phyloP scores from a whole-genome alignment of 2,888 invertebrate species.

The Agrotis clavis region DNA sequence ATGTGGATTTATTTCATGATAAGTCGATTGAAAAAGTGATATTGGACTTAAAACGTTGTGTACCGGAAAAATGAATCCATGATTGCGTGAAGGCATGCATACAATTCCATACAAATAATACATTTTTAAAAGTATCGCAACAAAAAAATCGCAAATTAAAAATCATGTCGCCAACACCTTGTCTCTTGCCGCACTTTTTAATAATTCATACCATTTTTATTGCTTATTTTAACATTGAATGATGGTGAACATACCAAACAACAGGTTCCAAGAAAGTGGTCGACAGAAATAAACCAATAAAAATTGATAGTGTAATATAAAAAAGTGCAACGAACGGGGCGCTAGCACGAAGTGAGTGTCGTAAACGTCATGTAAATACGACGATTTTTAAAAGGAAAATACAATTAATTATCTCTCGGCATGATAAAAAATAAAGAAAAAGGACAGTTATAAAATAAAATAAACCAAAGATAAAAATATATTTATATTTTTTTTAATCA shows the following conservation, averaged over 20 bases:
- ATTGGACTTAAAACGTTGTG: not conserved
- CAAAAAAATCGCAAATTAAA: constrained; percentile 32
- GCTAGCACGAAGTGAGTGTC: no score
- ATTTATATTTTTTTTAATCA: no score
- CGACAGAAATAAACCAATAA: constrained; percentile 50
- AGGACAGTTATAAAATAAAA: no score
- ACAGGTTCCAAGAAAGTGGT: constrained; percentile 57
- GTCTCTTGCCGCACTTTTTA: constrained; percentile 28
- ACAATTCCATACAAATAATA: not conserved
- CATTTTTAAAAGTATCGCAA: not conserved
- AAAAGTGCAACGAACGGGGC: not conserved
- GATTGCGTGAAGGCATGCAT: not conserved
- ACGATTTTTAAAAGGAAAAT: no score
- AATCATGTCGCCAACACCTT: constrained; percentile 27
- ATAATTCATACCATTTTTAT: constrained; percentile 58
- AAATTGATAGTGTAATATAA: constrained; percentile 49
- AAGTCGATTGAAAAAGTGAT: not conserved
- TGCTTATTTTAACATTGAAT: constrained; percentile 55
- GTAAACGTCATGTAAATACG: no score
- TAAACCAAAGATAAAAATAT: no score
- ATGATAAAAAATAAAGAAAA: no score
- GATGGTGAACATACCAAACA: constrained; percentile 44
- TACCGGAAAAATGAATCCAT: not conserved
- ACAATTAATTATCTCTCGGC: no score
- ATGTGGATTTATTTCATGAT: not conserved